Percentiles rank a stretch among this genome's conserved stretches.
Conservation (phyloP, 2,113 vertebrate species). For the Odocoileus hemionus region DNA sequence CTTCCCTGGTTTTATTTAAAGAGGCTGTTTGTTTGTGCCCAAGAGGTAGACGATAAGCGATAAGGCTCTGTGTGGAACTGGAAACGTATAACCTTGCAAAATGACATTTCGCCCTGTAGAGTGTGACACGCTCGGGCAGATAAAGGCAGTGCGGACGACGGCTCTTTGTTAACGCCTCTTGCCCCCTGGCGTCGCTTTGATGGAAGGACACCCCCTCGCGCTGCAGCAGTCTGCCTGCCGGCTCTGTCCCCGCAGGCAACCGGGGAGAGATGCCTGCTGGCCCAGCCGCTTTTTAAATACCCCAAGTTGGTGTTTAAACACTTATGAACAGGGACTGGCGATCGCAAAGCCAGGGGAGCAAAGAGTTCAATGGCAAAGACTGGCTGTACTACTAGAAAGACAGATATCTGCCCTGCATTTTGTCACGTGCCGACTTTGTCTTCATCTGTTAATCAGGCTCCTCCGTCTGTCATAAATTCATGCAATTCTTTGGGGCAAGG, state of each 20-base stretch:
- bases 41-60: slow-evolving; percentile 31
- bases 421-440: background rate
- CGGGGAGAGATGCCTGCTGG: background rate
- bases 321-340: background rate
- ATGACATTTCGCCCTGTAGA: slow-evolving; percentile 41
- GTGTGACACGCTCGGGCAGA: slow-evolving; percentile 3
- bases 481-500: background rate
- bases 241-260: background rate
- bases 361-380: background rate
- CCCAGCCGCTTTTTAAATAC: background rate
- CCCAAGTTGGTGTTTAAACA: background rate
- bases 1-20: slow-evolving; percentile 54
- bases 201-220: slow-evolving; percentile 70
- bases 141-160: background rate
- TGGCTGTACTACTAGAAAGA: background rate
- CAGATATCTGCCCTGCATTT: background rate
- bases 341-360: background rate
- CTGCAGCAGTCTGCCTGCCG: background rate
- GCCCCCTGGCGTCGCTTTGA: slow-evolving; percentile 81
- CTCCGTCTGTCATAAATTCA: background rate
- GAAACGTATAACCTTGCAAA: slow-evolving; percentile 45
- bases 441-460: background rate
- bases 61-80: background rate
- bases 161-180: slow-evolving; percentile 76
- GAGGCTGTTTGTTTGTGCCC: slow-evolving; percentile 66